Evolutionary conservation across 37 sponge, comb jelly and placozoan species (phyloP), one percentile per base, ranked within the genome.

Genomic region (Cliona cf. orientalis): DNA sequence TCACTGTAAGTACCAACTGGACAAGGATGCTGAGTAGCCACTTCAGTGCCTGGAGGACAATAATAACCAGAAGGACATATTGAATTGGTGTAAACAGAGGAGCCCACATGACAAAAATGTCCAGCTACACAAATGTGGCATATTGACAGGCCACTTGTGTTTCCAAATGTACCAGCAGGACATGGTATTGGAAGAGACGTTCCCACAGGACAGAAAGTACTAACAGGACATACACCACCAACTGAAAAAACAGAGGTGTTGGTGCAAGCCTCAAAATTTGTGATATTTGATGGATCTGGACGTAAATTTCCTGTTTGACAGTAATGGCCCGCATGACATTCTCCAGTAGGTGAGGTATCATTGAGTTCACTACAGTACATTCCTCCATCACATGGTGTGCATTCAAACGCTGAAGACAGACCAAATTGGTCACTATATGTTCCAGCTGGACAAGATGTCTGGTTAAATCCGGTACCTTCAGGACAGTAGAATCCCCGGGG

Each of bases 1-100:
- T 61, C n/a, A 28, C 28, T 61, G 23, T n/a, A 61, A 28, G 63
- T 61, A 61, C 63, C 63, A 6, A n/a, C 28, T 25, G 63, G 63
- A 61, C 63, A 61, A 61, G 63, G 63, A 61, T 26, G 6, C 26
- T 61, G 26, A 61, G 63, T 61, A 6, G 63, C 22, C 12, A 12
- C 7, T 68, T 68, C 41, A n/a, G 69, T 68, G 11, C 69, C 69
- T 39, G 38, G 42, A n/a, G 69, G 69, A 68, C 69, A 68, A 23
- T 68, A 68, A 23, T n/a, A 68, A 4, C 69, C 69, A 4, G 7
- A 38, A 11, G 39, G 69, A 68, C 69, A 68, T 9, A 68, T 23
- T 12, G 41, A 68, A 9, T 6, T n/a, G 5, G 31, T 41, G n/a
- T 11, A 68, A 6, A 23, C 9, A 36, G 69, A 9, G 9, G 69